phyloP scores from a whole-genome alignment of 2,113 vertebrate genomes.

The Saguinus midas region DNA sequence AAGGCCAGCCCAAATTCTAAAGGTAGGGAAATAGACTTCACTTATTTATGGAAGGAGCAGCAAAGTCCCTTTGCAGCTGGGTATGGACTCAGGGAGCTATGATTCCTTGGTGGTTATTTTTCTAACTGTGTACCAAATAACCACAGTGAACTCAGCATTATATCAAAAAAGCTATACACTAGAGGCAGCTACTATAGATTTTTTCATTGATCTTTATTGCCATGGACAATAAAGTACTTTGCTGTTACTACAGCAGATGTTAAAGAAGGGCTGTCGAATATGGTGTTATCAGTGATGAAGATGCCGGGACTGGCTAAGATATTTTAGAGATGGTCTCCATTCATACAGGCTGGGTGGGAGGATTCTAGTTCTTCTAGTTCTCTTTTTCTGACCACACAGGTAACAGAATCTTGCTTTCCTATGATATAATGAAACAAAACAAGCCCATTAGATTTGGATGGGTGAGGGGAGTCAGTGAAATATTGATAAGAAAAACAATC shows the following conservation, averaged over 20 bases:
- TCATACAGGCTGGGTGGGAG: neutral
- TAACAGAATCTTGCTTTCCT: neutral
- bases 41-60: neutral
- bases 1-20: neutral
- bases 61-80: neutral
- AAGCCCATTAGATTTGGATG: neutral
- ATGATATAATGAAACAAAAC: neutral
- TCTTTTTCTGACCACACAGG: neutral
- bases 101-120: neutral
- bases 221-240: neutral
- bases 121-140: neutral
- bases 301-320: neutral
- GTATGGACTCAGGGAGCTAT: neutral
- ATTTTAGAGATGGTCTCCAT: neutral
- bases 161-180: neutral
- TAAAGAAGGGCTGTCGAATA: neutral
- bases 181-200: neutral
- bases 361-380: conserved; percentile 3
- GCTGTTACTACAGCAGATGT: neutral
- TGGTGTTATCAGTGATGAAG: neutral
- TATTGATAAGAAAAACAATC: neutral
- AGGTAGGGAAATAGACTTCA: neutral
- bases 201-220: neutral
- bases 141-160: neutral
- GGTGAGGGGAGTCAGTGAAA: neutral